Base-by-base conservation (phyloP, 2,113 vertebrate species). In the Lasiurus borealis region DNA sequence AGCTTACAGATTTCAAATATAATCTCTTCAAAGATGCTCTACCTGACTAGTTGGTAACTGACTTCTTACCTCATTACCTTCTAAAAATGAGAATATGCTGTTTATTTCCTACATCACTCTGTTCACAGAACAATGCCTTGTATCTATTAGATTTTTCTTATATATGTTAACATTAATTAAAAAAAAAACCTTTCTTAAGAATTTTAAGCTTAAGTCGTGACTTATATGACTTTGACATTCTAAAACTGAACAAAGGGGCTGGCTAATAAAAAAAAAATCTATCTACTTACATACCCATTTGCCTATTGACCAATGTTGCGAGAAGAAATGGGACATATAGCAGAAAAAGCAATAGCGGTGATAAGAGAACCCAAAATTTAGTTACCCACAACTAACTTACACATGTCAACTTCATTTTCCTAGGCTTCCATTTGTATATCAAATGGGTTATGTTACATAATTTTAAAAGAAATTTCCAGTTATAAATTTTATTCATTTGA, bases 101-200 rank as follows among this genome's bases (percentile, higher is more conserved):
- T 59, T 88, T 69, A 69, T 85, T 88, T 57, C 8, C 34, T 69
- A 64, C 0, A 77, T 0, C 75, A 82, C 11, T 34, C 46, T 18
- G 59, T 9, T 91, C 29, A 31, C 1, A 86, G 11, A 85, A 62
- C 2, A 82, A 8, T 18, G 29, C 4, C 15, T 68, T 36, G 8
- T 0, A 48, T 23, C 59, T 44, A 57, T 8, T 34, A 86, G 46
- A 66, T 6, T 50, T 0, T 59, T 14, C 13, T 88, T 85, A 69
- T 9, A 69, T 40, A 66, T 40, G 87, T 68, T 44, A 81, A 93
- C 91, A 75, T 77, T 50, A 89, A 64, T 71, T 40, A 40, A 40
- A 86, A 84, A 95, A 95, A 88, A 52, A 1, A n/a, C n/a, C 7
- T 6, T 34, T n/a, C n/a, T n/a, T 85, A 77, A 85, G 21, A 75